Evolutionary conservation across 2,888 invertebrate genomes (phyloP), one percentile per base, ranked within the genome.

Genomic region (Acanthosepion esculentum): DNA sequence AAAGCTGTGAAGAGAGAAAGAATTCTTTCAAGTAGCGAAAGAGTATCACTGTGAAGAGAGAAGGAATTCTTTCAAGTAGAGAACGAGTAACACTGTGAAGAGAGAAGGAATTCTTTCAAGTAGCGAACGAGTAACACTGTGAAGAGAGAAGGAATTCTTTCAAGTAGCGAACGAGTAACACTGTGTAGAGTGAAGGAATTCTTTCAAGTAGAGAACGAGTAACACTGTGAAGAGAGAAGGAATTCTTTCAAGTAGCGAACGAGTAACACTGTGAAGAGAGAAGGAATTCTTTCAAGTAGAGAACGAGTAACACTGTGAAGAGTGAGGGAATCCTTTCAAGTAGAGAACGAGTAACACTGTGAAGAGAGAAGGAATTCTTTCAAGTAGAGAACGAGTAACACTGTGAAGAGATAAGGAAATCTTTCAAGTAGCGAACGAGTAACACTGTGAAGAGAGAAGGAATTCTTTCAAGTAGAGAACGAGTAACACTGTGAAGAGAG

Each of bases 21-120:
- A 41, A 41, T 41, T n/a, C n/a, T n/a, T n/a, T n/a, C n/a, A n/a
- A n/a, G n/a, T n/a, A n/a, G n/a, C n/a, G n/a, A n/a, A n/a, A n/a
- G n/a, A n/a, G n/a, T n/a, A n/a, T n/a, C n/a, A n/a, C 97, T 97
- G 95, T 94, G 95, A 95, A 48, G 93, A 53, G 92, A 92, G 94
- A 78, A n/a, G 3, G 91, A 64, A 59, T 91, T n/a, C 53, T 92
- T 64, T 48, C 33, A 50, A 92, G 29, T 64, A 59, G 78, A 2
- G 94, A 48, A 93, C 10, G 64, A 59, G 64, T 53, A 41, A 41
- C 3, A 2, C 2, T 2, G 41, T 2, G 41, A 41, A 41, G 41
- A 41, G 1, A 41, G 41, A 41, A 2, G 3, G 41, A 41, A 41
- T 41, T n/a, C n/a, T n/a, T n/a, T n/a, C n/a, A n/a, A n/a, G n/a